These are phyloP conservation scores for Nesospiza acunhae DNA, from an alignment of 2,113 vertebrate genomes.

Conservation along the genomic window DNA sequence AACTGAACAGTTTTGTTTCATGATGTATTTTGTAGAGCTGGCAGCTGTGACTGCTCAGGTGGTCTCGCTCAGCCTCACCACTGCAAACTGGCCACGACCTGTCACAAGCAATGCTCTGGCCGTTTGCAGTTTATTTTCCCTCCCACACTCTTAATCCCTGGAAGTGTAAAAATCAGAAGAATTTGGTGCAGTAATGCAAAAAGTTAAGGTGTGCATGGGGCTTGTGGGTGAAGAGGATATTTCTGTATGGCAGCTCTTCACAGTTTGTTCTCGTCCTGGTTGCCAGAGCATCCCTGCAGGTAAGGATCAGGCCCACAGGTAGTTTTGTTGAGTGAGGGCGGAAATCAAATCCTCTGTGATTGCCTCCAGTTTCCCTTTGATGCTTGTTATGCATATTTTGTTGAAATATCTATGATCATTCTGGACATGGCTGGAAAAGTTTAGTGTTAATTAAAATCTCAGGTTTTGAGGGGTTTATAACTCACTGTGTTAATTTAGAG, in stretches of 20 bases:
- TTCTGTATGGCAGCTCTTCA: background rate
- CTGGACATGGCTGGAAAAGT: background rate
- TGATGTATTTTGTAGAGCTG: background rate
- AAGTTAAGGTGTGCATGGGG: rapidly evolving
- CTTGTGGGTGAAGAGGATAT: background rate
- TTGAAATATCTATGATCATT: background rate
- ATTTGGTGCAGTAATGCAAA: background rate
- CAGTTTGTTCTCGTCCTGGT: background rate
- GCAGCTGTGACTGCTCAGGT: background rate
- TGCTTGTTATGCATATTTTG: rapidly evolving
- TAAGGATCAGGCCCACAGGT: background rate
- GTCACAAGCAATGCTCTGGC: background rate
- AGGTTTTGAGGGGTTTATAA: background rate
- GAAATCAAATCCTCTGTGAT: background rate
- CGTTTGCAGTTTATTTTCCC: background rate
- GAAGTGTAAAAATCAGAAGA: background rate
- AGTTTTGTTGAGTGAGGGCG: background rate
- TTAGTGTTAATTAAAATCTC: background rate
- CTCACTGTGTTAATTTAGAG: background rate
- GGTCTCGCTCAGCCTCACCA: background rate
- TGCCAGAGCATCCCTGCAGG: background rate
- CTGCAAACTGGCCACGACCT: too few species aligned
- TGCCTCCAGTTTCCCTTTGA: background rate
- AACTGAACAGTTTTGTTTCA: background rate
- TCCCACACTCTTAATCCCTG: too few species aligned